Evolutionary conservation across 2,797 vertebrate species (phyloP).

Genomic region (Esox masquinongy): DNA sequence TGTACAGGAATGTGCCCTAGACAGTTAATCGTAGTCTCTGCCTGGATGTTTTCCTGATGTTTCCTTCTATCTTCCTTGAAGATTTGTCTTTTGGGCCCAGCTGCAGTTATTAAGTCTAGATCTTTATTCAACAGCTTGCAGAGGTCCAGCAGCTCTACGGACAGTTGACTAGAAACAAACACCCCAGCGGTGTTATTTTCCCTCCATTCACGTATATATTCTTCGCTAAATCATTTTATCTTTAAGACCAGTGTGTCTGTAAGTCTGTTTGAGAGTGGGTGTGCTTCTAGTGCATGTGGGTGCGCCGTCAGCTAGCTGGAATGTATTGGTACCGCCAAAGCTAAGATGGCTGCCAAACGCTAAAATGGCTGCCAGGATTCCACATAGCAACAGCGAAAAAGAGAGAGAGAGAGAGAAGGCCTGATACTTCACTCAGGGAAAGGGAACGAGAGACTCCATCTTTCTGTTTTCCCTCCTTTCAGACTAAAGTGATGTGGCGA

Average conservation of each 20-base stretch:
- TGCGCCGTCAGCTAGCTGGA: slow-evolving; percentile 65
- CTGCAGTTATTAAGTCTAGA: slow-evolving; percentile 4
- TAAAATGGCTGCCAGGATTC: slow-evolving; percentile 86
- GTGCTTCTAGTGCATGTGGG: slow-evolving; percentile 40
- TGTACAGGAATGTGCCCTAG: not conserved
- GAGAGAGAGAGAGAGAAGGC: slow-evolving; percentile 45
- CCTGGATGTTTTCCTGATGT: slow-evolving; percentile 2
- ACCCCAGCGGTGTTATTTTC: slow-evolving; percentile 35
- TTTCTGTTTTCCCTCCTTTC: slow-evolving; percentile 21
- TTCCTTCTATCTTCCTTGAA: not conserved
- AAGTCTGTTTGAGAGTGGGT: slow-evolving; percentile 29
- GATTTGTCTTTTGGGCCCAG: slow-evolving; percentile 8
- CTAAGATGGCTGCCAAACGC: slow-evolving; percentile 85
- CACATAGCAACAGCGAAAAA: slow-evolving; percentile 71
- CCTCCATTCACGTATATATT: slow-evolving; percentile 40
- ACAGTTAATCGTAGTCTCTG: not conserved
- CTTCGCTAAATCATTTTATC: slow-evolving; percentile 62
- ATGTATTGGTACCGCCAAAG: slow-evolving; percentile 68
- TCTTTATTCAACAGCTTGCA: slow-evolving; percentile 8
- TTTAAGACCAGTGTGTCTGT: slow-evolving; percentile 53
- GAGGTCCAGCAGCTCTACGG: slow-evolving; percentile 10
- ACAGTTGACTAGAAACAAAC: slow-evolving; percentile 33
- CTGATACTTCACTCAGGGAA: not conserved
- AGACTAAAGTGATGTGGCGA: slow-evolving; percentile 40
- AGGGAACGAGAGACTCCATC: slow-evolving; percentile 37